Evolutionary conservation across 2,888 invertebrate species (phyloP).

Genomic region (Sycophila texana): DNA sequence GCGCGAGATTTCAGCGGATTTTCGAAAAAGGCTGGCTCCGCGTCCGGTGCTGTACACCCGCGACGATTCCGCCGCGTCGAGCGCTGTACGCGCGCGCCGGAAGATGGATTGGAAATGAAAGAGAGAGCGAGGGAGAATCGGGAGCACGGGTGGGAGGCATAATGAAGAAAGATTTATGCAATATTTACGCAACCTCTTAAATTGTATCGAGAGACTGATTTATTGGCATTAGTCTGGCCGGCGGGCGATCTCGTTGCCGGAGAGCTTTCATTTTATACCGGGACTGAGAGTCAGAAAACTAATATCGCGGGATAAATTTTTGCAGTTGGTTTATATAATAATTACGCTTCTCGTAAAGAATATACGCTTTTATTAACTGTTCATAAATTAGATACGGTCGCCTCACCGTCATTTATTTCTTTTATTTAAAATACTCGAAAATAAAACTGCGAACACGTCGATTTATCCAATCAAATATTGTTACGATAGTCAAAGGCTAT

Average conservation of each 20-base stretch:
- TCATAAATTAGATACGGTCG: too few species aligned
- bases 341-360: not conserved
- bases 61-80: not conserved
- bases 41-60: not conserved
- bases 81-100: not conserved
- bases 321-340: conserved; percentile 1
- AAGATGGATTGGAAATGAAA: not conserved
- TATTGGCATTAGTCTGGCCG: conserved; percentile 34
- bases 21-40: conserved; percentile 12
- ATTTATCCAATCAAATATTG: too few species aligned
- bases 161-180: conserved; percentile 46
- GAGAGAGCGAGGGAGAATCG: not conserved
- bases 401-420: too few species aligned
- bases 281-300: too few species aligned
- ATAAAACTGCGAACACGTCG: too few species aligned
- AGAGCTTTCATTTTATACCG: conserved; percentile 19
- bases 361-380: too few species aligned
- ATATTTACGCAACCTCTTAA: conserved; percentile 47
- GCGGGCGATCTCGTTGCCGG: not conserved
- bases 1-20: conserved; percentile 24
- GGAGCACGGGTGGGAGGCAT: not conserved
- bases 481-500: too few species aligned
- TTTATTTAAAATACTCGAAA: too few species aligned
- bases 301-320: not conserved
- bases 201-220: conserved; percentile 39